Base-by-base conservation (phyloP, 2,113 vertebrate species). In the Odocoileus virginianus region DNA sequence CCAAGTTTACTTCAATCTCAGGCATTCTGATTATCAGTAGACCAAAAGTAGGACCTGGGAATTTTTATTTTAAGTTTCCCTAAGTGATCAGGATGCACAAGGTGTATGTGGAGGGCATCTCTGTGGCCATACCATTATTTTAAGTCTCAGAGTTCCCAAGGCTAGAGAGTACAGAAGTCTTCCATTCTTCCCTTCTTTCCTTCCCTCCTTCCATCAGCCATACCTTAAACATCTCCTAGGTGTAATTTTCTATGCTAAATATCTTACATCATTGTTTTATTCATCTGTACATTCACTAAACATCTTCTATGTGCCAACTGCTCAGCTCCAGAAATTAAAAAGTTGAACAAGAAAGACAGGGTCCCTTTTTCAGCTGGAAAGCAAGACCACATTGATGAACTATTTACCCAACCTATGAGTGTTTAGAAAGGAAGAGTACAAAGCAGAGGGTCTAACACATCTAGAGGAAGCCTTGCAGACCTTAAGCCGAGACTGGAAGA, bases 141-240 rank as follows among this genome's bases (percentile, higher is more conserved):
- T 55, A 45, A 95, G 54, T 36, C 81, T 58, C 28, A 57, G 79
- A 96, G 50, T 52, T 79, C 8, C 45, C 47, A 64, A 54, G 74
- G 60, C 36, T 6, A n/a, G 17, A 60, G 12, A 45, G 6, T 3
- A 47, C 7, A 47, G 45, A 74, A 50, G 25, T 15, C 55, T n/a
- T 61, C 23, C 27, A 8, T 57, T 50, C 33, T 21, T 6, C 6
- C 71, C 9, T 47, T 11, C 16, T 5, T n/a, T 57, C 25, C 12
- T 55, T 23, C 25, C 8, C n/a, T 36, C 30, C 8, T 36, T 17
- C 60, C 11, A 47, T 23, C 12, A 91, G 33, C 88, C 27, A 50
- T 36, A 60, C 21, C 7, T 16, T 67, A 25, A 88, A n/a, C 47
- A 40, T 54, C 55, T 96, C 30, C 16, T 54, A 33, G 50, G 28